Conservation (phyloP, 1,140 invertebrate genomes). For the Geopemphigus sp. region DNA sequence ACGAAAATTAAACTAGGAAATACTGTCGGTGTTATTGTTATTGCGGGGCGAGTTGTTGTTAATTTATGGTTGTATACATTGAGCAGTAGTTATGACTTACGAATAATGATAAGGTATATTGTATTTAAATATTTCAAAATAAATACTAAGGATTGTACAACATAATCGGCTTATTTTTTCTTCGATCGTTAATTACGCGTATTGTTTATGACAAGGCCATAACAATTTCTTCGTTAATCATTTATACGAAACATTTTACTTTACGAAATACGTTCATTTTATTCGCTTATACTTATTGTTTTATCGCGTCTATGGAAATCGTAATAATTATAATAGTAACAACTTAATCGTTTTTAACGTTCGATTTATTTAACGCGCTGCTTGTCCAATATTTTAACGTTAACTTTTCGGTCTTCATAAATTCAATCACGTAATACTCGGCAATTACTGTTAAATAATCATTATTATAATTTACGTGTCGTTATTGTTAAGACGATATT, state of each 20-base stretch:
- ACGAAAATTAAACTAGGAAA: background rate
- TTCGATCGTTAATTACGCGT: background rate
- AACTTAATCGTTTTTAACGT: too few species aligned
- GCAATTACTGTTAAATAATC: too few species aligned
- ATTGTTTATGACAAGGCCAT: background rate
- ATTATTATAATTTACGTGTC: too few species aligned
- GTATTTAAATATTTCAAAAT: background rate
- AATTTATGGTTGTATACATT: background rate
- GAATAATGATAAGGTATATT: background rate
- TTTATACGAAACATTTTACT: background rate
- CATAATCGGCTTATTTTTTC: background rate
- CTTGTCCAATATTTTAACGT: too few species aligned
- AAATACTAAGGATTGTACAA: background rate
- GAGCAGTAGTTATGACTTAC: background rate
- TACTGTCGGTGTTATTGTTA: background rate
- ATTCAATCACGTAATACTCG: background rate
- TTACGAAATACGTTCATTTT: background rate
- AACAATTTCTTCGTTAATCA: background rate
- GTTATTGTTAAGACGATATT: too few species aligned
- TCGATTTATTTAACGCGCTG: too few species aligned
- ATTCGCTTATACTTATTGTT: too few species aligned
- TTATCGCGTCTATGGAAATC: too few species aligned
- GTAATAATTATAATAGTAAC: too few species aligned
- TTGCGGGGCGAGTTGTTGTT: too few species aligned
- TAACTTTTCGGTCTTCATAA: too few species aligned